A percentile compares a stretch with the other conserved stretches of the same genome.
Evolutionary conservation across 2,113 vertebrate genomes (phyloP).

Genomic region (Malaclemys terrapin): DNA sequence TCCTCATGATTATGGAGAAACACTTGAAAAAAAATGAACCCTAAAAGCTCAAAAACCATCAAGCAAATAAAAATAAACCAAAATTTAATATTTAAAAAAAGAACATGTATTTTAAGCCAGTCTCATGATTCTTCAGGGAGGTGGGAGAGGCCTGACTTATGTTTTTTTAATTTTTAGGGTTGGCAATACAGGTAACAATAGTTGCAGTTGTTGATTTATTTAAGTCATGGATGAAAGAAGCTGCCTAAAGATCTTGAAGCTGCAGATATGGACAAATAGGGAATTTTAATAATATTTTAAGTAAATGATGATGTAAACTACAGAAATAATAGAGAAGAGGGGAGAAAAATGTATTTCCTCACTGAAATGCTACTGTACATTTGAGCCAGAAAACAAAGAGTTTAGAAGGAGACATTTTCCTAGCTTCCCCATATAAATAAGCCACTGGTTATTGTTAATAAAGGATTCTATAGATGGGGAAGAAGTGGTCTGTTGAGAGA

Average conservation of each 20-base stretch:
- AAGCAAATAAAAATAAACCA: background rate
- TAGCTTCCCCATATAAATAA: background rate
- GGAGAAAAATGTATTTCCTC: background rate
- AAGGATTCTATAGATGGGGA: background rate
- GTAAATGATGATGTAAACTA: background rate
- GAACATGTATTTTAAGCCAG: background rate
- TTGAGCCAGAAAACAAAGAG: background rate
- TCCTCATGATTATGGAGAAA: background rate
- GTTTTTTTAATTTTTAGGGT: background rate
- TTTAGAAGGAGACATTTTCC: background rate
- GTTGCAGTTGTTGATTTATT: background rate
- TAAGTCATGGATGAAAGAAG: background rate
- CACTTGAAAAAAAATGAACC: background rate
- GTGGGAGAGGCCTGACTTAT: background rate
- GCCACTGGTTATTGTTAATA: background rate
- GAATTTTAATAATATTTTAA: background rate
- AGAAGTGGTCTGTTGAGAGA: constrained; percentile 39
- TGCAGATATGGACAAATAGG: background rate
- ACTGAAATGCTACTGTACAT: background rate
- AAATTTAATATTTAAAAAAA: background rate
- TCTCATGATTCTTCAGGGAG: background rate
- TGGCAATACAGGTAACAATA: no score
- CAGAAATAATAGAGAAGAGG: constrained; percentile 11
- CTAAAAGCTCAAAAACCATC: background rate
- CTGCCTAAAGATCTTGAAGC: background rate